Base-by-base conservation (phyloP, 2,797 vertebrate genomes). In the Anguilla anguilla region DNA sequence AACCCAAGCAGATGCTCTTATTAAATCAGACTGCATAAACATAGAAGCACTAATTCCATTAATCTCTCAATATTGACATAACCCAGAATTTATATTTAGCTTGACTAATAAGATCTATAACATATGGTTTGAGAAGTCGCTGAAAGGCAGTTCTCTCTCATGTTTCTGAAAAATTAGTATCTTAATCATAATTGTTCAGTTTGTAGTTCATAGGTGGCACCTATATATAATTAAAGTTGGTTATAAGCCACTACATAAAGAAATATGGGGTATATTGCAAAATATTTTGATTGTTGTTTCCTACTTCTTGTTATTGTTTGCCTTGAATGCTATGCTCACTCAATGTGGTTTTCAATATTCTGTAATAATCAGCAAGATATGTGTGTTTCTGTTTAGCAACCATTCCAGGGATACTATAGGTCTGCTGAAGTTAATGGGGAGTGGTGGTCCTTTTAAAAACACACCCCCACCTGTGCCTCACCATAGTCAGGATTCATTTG, bases 1-100 rank as follows among this genome's bases (percentile, higher is more conserved):
- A 92, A 88, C 86, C 87, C 81, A 51, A 89, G 89, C 89, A 91
- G 91, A 88, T 91, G 88, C 86, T 87, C 91, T 94, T 94, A 95
- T 94, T 94, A 87, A 91, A 92, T 95, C 87, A 94, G 94, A 94
- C 93, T 93, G 87, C 90, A 93, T 90, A 95, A 95, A 96, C 94
- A 94, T 87, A 93, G 91, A 85, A 86, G 89, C 90, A 92, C 88
- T 93, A 93, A 94, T 93, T 93, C 89, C 90, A 94, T 93, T 94
- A 93, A 94, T 94, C 90, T 88, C 85, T 90, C 92, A 92, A 94
- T 95, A 94, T 93, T 94, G 93, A 93, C 87, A 31, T 92, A 94
- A 94, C 92, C 90, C 84, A 6, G 0, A 83, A 89, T 92, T 82
- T 94, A 93, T 91, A 93, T 93, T 93, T 93, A 94, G 93, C 92